These are phyloP conservation scores for Cactoblastis cactorum DNA, from an alignment of 2,888 invertebrate species.

Conservation along the genomic window DNA sequence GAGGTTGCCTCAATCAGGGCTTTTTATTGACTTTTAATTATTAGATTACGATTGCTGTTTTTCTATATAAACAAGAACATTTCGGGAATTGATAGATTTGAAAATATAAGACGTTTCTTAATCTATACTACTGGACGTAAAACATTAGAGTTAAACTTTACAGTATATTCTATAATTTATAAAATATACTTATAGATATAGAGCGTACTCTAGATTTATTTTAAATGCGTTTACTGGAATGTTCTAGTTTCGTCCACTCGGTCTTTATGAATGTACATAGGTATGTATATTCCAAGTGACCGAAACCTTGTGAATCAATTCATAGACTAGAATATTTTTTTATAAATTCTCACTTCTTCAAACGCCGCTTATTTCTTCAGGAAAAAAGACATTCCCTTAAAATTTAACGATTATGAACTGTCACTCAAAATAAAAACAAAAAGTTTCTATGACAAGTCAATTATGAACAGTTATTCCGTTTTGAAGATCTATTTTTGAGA, in stretches of 20 bases:
- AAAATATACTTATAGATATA: too few species aligned
- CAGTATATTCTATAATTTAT: too few species aligned
- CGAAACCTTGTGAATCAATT: too few species aligned
- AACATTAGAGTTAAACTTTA: too few species aligned
- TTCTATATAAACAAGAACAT: conserved; percentile 23
- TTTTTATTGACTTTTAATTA: conserved; percentile 43
- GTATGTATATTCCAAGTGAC: too few species aligned
- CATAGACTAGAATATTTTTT: neutral
- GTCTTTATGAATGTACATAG: too few species aligned
- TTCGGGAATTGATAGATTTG: too few species aligned
- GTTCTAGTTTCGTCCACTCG: too few species aligned
- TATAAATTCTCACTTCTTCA: neutral
- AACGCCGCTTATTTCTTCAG: neutral
- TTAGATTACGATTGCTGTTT: conserved; percentile 28
- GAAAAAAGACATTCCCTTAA: conserved; percentile 9
- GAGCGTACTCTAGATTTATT: too few species aligned
- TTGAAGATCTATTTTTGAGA: conserved; percentile 14
- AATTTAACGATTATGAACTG: conserved; percentile 6
- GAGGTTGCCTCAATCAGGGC: conserved; percentile 37
- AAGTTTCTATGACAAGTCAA: conserved; percentile 6
- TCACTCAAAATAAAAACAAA: neutral
- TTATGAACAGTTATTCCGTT: conserved; percentile 15
- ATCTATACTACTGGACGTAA: too few species aligned
- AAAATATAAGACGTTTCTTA: too few species aligned
- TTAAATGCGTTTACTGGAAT: too few species aligned